These are phyloP conservation scores for Notodonta dromedarius DNA, from an alignment of 2,888 invertebrate genomes.

Conservation along the genomic window DNA sequence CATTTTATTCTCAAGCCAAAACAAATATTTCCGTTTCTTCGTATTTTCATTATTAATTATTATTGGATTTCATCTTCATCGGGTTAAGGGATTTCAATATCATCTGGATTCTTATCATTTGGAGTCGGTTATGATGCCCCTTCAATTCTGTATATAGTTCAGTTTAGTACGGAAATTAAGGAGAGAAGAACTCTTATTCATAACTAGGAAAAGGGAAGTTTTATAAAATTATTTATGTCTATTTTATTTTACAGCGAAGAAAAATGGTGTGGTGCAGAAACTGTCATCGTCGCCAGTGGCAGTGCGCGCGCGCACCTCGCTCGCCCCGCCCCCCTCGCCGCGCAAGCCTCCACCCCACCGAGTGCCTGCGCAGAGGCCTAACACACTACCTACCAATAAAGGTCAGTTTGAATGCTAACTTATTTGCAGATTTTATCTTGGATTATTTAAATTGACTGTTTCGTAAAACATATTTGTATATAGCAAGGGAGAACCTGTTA, in stretches of 20 bases:
- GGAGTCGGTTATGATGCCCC: too few relatives aligned
- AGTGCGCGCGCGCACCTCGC: slow-evolving; percentile 69
- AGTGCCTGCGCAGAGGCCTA: slow-evolving; percentile 71
- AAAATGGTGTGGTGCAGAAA: slow-evolving; percentile 79
- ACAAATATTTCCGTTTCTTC: neutral
- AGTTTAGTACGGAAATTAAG: too few relatives aligned
- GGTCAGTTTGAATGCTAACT: slow-evolving; percentile 50
- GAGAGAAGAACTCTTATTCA: too few relatives aligned
- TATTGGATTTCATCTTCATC: neutral
- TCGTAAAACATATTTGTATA: neutral
- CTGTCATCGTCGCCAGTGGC: slow-evolving; percentile 75
- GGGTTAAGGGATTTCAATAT: neutral
- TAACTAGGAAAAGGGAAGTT: too few relatives aligned
- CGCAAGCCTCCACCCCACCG: slow-evolving; percentile 71
- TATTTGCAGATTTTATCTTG: slow-evolving; percentile 10
- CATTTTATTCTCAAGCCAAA: slow-evolving; percentile 9
- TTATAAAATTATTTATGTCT: neutral
- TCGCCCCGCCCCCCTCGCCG: slow-evolving; percentile 73
- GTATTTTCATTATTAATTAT: neutral
- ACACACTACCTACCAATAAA: slow-evolving; percentile 72
- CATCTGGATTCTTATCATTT: too few relatives aligned
- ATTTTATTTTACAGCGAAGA: slow-evolving; percentile 66
- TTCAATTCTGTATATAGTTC: too few relatives aligned
- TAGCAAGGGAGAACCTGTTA: neutral
- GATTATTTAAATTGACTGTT: neutral